Conservation (phyloP, 2,888 invertebrate genomes). For the Patella ulyssiponensis region DNA sequence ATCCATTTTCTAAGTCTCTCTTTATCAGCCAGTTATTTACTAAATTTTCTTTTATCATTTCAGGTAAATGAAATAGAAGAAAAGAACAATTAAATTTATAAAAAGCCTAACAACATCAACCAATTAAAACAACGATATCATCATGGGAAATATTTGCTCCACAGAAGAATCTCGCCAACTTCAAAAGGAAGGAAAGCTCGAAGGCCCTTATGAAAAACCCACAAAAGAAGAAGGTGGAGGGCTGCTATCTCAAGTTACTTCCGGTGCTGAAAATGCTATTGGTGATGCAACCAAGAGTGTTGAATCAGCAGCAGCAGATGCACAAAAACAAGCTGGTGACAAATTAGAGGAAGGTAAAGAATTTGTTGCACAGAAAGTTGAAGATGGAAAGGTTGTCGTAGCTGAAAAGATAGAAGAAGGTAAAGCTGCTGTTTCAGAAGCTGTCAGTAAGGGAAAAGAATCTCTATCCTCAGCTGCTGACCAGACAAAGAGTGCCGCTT, state of each 20-base stretch:
- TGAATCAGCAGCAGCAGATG: not conserved
- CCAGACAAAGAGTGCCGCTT: not conserved
- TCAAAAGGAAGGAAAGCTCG: not conserved
- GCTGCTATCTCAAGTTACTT: not conserved
- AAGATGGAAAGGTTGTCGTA: not conserved
- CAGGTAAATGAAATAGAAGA: slow-evolving; percentile 12
- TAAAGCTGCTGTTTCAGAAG: not conserved
- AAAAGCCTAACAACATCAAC: too few species aligned
- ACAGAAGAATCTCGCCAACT: slow-evolving; percentile 10
- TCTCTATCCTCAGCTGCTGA: not conserved
- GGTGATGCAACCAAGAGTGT: not conserved
- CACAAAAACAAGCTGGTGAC: not conserved
- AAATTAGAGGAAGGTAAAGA: not conserved
- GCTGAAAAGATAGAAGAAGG: not conserved
- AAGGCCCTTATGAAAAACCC: slow-evolving; percentile 8
- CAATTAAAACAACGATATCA: too few species aligned
- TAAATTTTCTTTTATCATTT: not conserved
- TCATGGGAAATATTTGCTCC: slow-evolving; percentile 10
- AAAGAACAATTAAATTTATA: not conserved
- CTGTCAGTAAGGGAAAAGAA: not conserved
- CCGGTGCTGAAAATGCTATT: slow-evolving; percentile 8
- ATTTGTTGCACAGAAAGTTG: not conserved
- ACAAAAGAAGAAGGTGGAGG: not conserved
- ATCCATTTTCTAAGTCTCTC: too few species aligned
- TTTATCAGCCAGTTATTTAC: not conserved